Evolutionary conservation across 2,888 invertebrate species (phyloP).

Genomic region (Sesia apiformis): DNA sequence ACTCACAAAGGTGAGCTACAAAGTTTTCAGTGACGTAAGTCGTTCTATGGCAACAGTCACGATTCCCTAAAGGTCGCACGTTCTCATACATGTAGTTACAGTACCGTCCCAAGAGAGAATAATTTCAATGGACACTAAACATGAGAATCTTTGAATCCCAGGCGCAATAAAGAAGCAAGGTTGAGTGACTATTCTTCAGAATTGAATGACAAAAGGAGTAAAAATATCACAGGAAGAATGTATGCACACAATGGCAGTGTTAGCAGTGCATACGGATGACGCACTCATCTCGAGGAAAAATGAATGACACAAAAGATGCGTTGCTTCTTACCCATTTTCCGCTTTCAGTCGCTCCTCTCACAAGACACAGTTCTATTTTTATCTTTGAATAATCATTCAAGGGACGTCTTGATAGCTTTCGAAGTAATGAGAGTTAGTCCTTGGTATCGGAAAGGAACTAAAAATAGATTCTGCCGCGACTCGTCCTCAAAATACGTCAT

Average conservation of each 20-base stretch:
- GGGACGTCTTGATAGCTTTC: too few species aligned
- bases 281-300: background rate
- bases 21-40: background rate
- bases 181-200: slow-evolving; percentile 25
- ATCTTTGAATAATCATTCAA: too few species aligned
- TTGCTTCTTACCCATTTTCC: too few species aligned
- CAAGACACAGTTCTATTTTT: too few species aligned
- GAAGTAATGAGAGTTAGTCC: too few species aligned
- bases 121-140: slow-evolving; percentile 19
- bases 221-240: slow-evolving; percentile 16
- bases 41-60: background rate
- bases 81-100: background rate
- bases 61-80: too few species aligned
- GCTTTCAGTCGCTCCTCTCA: too few species aligned
- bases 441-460: too few species aligned
- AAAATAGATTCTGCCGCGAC: too few species aligned
- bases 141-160: slow-evolving; percentile 16
- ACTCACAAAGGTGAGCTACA: background rate
- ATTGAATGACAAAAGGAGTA: slow-evolving; percentile 44
- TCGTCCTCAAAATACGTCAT: too few species aligned
- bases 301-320: background rate
- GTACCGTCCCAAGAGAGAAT: slow-evolving; percentile 5
- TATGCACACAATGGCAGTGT: slow-evolving; percentile 17
- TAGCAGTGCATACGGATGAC: slow-evolving; percentile 9
- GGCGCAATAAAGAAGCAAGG: slow-evolving; percentile 21